Evolutionary conservation across 2,797 vertebrate genomes (phyloP).

Genomic region (Pipistrellus kuhlii): DNA sequence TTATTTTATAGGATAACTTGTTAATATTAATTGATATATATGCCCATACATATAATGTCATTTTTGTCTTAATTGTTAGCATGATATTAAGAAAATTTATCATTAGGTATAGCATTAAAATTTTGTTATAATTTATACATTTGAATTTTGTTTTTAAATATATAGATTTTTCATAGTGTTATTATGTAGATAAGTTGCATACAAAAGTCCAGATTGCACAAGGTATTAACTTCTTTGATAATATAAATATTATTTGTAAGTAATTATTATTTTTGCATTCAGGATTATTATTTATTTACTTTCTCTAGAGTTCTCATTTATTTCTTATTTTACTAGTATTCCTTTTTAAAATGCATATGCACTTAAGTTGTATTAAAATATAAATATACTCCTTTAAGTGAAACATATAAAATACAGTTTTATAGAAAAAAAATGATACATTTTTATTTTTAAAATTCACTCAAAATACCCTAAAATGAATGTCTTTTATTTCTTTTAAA

Average conservation of each 20-base stretch:
- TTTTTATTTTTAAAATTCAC: background rate
- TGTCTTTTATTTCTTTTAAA: slow-evolving; percentile 30
- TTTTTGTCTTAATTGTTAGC: background rate
- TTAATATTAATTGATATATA: background rate
- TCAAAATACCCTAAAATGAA: background rate
- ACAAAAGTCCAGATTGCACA: slow-evolving; percentile 66
- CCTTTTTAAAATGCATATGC: slow-evolving; percentile 17
- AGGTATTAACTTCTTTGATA: slow-evolving; percentile 52
- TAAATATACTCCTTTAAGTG: slow-evolving; percentile 30
- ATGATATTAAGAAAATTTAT: background rate
- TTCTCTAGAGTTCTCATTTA: slow-evolving; percentile 54
- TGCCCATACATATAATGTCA: background rate
- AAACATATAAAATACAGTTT: slow-evolving; percentile 33
- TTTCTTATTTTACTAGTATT: slow-evolving; percentile 60
- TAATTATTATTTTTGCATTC: slow-evolving; percentile 66
- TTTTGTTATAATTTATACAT: background rate
- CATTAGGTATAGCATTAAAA: background rate
- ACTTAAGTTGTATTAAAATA: background rate
- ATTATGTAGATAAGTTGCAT: slow-evolving; percentile 49
- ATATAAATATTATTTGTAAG: slow-evolving; percentile 64
- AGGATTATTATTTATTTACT: slow-evolving; percentile 57
- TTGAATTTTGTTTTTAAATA: slow-evolving; percentile 47
- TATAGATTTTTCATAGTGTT: slow-evolving; percentile 47
- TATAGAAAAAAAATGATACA: background rate
- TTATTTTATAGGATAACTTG: background rate